Base-by-base conservation (phyloP, 1,140 invertebrate genomes). In the Caenorhabditis briggsae region DNA sequence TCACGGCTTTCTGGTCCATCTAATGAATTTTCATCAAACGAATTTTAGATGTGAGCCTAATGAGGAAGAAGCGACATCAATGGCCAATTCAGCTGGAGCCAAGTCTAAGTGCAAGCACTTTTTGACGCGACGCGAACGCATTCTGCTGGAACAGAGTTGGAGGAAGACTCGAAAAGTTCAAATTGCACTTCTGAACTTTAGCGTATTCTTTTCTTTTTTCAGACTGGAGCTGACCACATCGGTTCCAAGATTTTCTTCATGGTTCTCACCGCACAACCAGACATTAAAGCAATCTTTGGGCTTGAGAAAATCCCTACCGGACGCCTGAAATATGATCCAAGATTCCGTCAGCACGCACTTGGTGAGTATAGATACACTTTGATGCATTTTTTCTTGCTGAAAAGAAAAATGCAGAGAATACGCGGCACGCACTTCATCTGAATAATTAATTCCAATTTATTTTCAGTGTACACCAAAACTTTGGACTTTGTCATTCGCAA, bases 231-330 rank as follows among this genome's bases (percentile, higher is more conserved):
- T 9, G 87, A 88, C 23, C 82, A 88, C 33, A 65, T 88, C 53
- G 87, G 87, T 11, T 88, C 87, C 5, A 83, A 86, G 70, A 88
- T 88, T 48, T 88, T 88, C 61, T 78, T 88, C 33, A 82, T 86
- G 61, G 87, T 88, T 20, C 82, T 88, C 46, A 88, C 84, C 0
- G 85, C 87, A 5, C 87, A 88, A 46, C 87, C 87, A 58, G 87
- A 88, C 58, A 88, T 88, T 48, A 88, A 88, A 23, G 85, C 85
- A n/a, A 88, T 88, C 64, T 88, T 88, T 33, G 87, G 87, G 12
- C 58, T 88, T 5, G 84, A 88, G 41, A 88, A 88, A 53, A 88
- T 88, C 20, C 87, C 87, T 9, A 87, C 88, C 43, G 87, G 87
- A 83, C 74, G 87, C 33, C 82, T 88, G 50, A 88, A 88, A 61